Base-by-base conservation (phyloP, 1,140 invertebrate genomes). In the Lordiphosa collinella region DNA sequence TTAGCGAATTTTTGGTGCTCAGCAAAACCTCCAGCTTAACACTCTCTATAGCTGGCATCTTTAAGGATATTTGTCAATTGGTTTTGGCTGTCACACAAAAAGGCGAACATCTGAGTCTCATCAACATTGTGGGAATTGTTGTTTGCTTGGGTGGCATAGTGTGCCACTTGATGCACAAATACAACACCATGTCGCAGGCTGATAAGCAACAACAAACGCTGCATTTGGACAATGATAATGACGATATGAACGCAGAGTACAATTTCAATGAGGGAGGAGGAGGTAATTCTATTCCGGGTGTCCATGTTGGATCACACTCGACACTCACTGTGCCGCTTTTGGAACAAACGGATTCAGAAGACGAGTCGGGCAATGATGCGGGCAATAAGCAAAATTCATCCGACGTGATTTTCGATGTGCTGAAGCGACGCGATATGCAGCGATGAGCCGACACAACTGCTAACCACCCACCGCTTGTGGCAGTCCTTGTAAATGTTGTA, bases 21-120 rank as follows among this genome's bases (percentile, higher is more conserved):
- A 94, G 94, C 11, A 94, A 95, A 85, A 99, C 97, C n/a, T 99
- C 98, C 76, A 98, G 97, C 92, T 93, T 99, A 31, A 99, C 98
- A 3, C 90, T 99, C 22, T 97, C 97, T 4, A 95, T 99, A 74
- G 94, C 96, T 52, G 97, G 98, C 43, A 97, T 99, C 87, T 95
- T 99, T 86, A 99, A 99, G 96, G 97, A 99, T 92, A 93, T 98
- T 68, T 94, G 94, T 76, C 97, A 96, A 60, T 89, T 99, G 57
- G 92, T 94, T 6, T 89, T 99, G 72, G 98, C 97, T 9, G 93
- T 96, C 54, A 91, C 93, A 69, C 92, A 94, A 51, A 96, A 96
- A 84, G 95, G 96, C 10, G 97, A 99, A 89, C 90, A 93, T 69
- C 92, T 99, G 74, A 96, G 93, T 56, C 79, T 90, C 1, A 90